A percentile compares a stretch with the other conserved stretches of the same genome.
These are phyloP conservation scores for Trissolcus basalis DNA, from an alignment of 1,140 invertebrate species.

Conservation along the genomic window DNA sequence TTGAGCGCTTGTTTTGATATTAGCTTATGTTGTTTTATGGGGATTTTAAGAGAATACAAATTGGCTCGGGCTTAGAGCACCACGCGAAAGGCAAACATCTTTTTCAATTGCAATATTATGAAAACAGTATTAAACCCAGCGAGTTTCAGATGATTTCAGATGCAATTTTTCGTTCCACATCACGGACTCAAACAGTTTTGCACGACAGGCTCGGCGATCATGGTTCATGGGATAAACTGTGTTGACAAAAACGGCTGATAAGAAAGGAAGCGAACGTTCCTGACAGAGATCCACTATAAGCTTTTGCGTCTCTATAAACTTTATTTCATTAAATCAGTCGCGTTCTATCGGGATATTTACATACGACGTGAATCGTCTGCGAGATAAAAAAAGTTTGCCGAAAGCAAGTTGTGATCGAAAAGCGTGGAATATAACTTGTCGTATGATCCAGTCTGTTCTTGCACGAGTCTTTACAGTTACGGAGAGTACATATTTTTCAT, in stretches of 20 bases:
- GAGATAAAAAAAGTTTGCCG: no score
- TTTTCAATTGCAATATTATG: slow-evolving; percentile 2
- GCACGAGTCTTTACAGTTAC: slow-evolving; percentile 28
- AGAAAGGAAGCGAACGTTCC: no score
- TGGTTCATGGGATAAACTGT: no score
- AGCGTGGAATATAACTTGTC: slow-evolving; percentile 24
- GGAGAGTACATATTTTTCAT: slow-evolving; percentile 42
- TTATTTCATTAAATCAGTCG: no score
- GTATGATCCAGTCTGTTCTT: slow-evolving; percentile 12
- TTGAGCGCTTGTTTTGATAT: slow-evolving; percentile 39
- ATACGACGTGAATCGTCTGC: no score
- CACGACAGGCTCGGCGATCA: no score
- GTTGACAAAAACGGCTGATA: no score
- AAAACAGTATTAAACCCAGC: no score
- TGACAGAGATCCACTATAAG: no score
- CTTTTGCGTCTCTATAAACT: no score
- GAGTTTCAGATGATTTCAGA: neutral
- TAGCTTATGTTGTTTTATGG: slow-evolving; percentile 40
- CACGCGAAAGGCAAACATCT: neutral
- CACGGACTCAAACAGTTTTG: neutral
- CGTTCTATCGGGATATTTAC: no score
- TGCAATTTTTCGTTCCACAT: slow-evolving; percentile 11
- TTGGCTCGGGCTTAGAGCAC: slow-evolving; percentile 15
- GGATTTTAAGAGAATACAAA: slow-evolving; percentile 49
- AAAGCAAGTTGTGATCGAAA: no score